Base-by-base conservation (phyloP, 2,888 invertebrate species). In the Omphaloscelis lunosa region DNA sequence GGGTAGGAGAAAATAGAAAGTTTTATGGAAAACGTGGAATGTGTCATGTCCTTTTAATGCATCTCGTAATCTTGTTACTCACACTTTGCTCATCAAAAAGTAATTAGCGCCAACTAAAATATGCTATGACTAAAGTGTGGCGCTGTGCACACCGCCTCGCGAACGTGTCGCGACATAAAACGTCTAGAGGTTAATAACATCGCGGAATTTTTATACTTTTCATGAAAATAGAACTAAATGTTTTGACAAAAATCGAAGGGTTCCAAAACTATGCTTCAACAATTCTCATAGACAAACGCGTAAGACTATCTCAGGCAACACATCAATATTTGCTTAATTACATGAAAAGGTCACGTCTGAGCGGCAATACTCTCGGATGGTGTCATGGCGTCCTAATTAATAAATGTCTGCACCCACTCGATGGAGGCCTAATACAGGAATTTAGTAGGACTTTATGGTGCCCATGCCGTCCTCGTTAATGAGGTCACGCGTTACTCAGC, bases 31-130 rank as follows among this genome's bases (percentile, higher is more conserved):
- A 85, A 71, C 72, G 45, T 80, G 75, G 85, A 79, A 88, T 86
- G 83, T 89, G 86, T 90, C 89, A 86, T 87, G 89, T 88, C 85
- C 87, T 87, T 90, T 91, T 91, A 92, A 93, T 92, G 91, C 90
- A 91, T 92, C 90, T 88, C 82, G 88, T 93, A 92, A 94, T 93
- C 91, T 93, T 82, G 87, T 92, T 91, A 90, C 90, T 92, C 91
- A 92, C 89, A 90, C 89, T 91, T 91, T 86, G 92, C 92, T 94
- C 95, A 93, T 95, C 95, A 95, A 93, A 95, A 95, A 93, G 93
- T 93, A 93, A 94, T 95, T 94, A 95, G 93, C 90, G 90, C 86
- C 85, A 86, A 86, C 92, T 89, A 89, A 93, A 93, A 93, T 93
- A 93, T 87, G 88, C 89, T 85, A 85, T 92, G 91, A 92, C 89